Evolutionary conservation across 2,888 invertebrate species (phyloP).

Genomic region (Catocala sponsa): DNA sequence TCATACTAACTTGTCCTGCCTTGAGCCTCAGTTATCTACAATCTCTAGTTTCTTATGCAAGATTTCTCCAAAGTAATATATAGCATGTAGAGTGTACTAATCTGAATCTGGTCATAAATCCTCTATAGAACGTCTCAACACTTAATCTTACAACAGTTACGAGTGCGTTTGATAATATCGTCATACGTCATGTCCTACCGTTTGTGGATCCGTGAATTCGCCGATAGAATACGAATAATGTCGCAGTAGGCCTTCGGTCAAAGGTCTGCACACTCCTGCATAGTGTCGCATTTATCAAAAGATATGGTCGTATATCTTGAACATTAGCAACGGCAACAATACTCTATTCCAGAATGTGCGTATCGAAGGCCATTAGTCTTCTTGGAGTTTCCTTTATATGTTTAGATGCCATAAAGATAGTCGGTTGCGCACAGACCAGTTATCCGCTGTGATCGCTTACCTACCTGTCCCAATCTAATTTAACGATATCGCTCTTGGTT

Average conservation of each 20-base stretch:
- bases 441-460: constrained; percentile 75
- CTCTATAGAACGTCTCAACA: constrained; percentile 16
- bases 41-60: neutral
- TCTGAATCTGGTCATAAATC: constrained; percentile 27
- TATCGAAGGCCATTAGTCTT: constrained; percentile 82
- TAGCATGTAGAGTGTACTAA: constrained; percentile 18
- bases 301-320: constrained; percentile 65
- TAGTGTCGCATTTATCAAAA: constrained; percentile 72
- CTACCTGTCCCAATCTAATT: constrained; percentile 74
- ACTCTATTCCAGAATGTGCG: constrained; percentile 77
- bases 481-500: constrained; percentile 58
- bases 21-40: neutral
- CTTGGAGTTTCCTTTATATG: constrained; percentile 80
- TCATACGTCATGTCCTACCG: constrained; percentile 42
- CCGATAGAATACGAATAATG: constrained; percentile 60
- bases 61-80: constrained; percentile 7
- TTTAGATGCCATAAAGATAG: constrained; percentile 83
- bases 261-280: constrained; percentile 60
- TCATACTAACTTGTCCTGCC: no score
- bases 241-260: constrained; percentile 60
- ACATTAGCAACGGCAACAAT: constrained; percentile 73
- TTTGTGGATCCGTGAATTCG: constrained; percentile 45
- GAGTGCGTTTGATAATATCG: constrained; percentile 36
- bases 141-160: constrained; percentile 29
- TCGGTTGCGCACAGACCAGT: constrained; percentile 66